Evolutionary conservation across 2,113 vertebrate genomes (phyloP).

Genomic region (Notothenia coriiceps): DNA sequence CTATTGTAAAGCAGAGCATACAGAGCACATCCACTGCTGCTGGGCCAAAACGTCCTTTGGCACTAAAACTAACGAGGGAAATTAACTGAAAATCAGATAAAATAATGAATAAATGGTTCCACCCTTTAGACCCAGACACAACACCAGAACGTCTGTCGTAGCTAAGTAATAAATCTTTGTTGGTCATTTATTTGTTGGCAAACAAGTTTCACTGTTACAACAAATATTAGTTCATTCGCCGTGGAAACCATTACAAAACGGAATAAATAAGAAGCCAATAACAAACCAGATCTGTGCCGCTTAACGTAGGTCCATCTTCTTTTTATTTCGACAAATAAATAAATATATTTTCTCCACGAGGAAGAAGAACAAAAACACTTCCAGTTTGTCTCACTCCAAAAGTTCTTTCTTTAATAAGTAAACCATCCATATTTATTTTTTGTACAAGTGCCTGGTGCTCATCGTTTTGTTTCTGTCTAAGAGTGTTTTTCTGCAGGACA

Average conservation of each 20-base stretch:
- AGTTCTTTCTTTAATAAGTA: conserved; percentile 82
- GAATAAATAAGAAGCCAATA: conserved; percentile 90
- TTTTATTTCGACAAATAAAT: conserved; percentile 85
- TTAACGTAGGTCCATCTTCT: conserved; percentile 75
- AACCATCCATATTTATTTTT: conserved; percentile 75
- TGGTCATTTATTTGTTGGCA: conserved; percentile 97
- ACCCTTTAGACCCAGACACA: conserved; percentile 58
- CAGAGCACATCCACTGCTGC: conserved; percentile 74
- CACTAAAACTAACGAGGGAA: conserved; percentile 71
- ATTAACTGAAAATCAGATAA: conserved; percentile 38
- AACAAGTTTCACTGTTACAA: conserved; percentile 98
- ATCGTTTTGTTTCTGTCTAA: conserved; percentile 77
- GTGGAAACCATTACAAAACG: conserved; percentile 90
- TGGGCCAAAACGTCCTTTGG: conserved; percentile 62
- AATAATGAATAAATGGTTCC: conserved; percentile 22
- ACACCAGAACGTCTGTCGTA: conserved; percentile 62
- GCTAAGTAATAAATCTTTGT: conserved; percentile 89
- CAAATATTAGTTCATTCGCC: conserved; percentile 95
- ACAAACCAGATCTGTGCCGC: conserved; percentile 86
- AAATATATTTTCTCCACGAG: conserved; percentile 86
- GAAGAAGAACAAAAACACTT: conserved; percentile 82
- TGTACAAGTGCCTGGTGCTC: conserved; percentile 83
- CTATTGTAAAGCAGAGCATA: conserved; percentile 74
- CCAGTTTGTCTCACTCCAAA: conserved; percentile 86
- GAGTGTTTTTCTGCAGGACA: conserved; percentile 75